A percentile compares a stretch with the other conserved stretches of the same genome.
Evolutionary conservation across 2,888 invertebrate species (phyloP).

Genomic region (Xylocampa areola): DNA sequence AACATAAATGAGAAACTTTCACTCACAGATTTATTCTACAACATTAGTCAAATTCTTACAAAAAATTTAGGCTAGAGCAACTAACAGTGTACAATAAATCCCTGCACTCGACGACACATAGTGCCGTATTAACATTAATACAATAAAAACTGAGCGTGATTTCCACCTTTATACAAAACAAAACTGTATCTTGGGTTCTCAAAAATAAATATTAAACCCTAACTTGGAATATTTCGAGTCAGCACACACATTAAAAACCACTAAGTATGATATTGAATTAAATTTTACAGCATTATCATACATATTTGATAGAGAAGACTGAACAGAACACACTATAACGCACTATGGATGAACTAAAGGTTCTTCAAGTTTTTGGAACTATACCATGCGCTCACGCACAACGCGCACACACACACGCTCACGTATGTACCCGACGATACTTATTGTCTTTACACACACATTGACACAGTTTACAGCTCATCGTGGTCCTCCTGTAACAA

Average conservation of each 20-base stretch:
- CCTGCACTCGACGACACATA: constrained; percentile 69
- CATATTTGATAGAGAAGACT: constrained; percentile 53
- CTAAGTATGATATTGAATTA: constrained; percentile 47
- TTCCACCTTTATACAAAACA: constrained; percentile 55
- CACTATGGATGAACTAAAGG: constrained; percentile 56
- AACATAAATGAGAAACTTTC: constrained; percentile 84
- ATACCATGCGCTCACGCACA: constrained; percentile 52
- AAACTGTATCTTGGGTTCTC: constrained; percentile 48
- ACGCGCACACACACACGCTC: constrained; percentile 58
- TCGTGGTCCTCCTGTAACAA: constrained; percentile 86
- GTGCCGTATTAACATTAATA: constrained; percentile 70
- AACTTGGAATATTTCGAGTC: constrained; percentile 79
- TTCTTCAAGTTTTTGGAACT: constrained; percentile 55
- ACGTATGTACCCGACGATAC: constrained; percentile 72
- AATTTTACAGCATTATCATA: constrained; percentile 57
- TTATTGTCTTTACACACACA: constrained; percentile 77
- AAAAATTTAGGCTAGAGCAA: constrained; percentile 69
- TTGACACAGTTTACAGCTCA: constrained; percentile 79
- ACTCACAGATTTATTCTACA: constrained; percentile 75
- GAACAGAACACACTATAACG: constrained; percentile 57
- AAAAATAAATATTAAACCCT: constrained; percentile 66
- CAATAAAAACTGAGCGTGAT: constrained; percentile 64
- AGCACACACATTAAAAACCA: constrained; percentile 53
- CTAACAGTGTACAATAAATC: constrained; percentile 75
- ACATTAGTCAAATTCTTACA: constrained; percentile 71